These are phyloP conservation scores for Anguilla pacifica DNA, from an alignment of 2,797 vertebrate species.

Conservation along the genomic window DNA sequence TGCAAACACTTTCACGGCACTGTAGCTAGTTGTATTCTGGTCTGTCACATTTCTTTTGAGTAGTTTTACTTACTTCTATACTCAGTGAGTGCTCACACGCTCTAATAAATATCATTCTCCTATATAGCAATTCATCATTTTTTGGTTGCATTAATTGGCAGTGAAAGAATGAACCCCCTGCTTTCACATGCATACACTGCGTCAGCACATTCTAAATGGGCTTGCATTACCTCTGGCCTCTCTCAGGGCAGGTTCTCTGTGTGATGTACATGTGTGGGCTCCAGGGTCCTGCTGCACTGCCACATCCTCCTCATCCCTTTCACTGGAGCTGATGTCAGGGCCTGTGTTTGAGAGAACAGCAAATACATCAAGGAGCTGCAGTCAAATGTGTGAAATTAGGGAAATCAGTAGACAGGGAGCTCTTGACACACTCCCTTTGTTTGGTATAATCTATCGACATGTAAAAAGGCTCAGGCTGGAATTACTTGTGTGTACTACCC, in stretches of 20 bases:
- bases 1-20: neutral
- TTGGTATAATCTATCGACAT: conserved; percentile 5
- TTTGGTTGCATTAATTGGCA: neutral
- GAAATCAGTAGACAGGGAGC: neutral
- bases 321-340: neutral
- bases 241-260: neutral
- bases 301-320: neutral
- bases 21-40: neutral
- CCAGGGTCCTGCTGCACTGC: neutral
- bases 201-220: neutral
- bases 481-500: neutral
- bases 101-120: neutral
- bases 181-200: neutral
- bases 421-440: neutral
- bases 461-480: neutral
- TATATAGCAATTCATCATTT: neutral
- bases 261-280: neutral
- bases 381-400: neutral
- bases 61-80: neutral
- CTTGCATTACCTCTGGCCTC: neutral
- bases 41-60: neutral
- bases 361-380: neutral
- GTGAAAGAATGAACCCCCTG: neutral
- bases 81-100: neutral
- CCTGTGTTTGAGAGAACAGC: neutral